These are phyloP conservation scores for Cyrtorhinus lividipennis DNA, from an alignment of 1,140 invertebrate species.

Conservation along the genomic window DNA sequence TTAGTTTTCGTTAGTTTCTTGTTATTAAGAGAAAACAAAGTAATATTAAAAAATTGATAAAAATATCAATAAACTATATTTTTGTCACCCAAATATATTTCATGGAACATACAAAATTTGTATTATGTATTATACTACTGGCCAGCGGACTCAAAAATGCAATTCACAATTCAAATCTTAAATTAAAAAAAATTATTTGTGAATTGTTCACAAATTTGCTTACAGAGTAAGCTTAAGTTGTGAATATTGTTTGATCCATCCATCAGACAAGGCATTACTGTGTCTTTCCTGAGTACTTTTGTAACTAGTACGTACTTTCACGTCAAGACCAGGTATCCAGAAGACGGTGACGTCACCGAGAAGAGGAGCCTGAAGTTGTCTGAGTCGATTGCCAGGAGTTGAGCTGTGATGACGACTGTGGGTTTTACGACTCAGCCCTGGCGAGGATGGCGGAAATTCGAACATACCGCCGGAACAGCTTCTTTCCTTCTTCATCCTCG, in stretches of 20 bases:
- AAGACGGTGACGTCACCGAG: slow-evolving; percentile 78
- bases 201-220: slow-evolving; percentile 14
- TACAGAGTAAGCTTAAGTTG: slow-evolving; percentile 3
- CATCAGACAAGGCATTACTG: too few relatives aligned
- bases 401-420: slow-evolving; percentile 34
- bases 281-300: neutral
- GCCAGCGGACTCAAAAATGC: neutral
- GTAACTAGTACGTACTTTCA: slow-evolving; percentile 47
- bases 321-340: slow-evolving; percentile 85
- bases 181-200: neutral
- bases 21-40: too few relatives aligned
- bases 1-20: too few relatives aligned
- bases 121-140: neutral
- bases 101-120: neutral
- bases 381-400: slow-evolving; percentile 34
- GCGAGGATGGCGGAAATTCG: slow-evolving; percentile 41
- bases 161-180: neutral
- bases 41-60: too few relatives aligned
- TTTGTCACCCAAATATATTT: too few relatives aligned
- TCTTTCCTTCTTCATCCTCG: slow-evolving; percentile 49
- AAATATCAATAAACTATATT: too few relatives aligned
- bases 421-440: slow-evolving; percentile 35
- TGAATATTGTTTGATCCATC: too few relatives aligned
- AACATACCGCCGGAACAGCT: slow-evolving; percentile 55
- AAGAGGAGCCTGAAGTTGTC: slow-evolving; percentile 32